Evolutionary conservation across 2,113 vertebrate species (phyloP), one percentile per base, ranked within the genome.

Genomic region (Serilophus lunatus): DNA sequence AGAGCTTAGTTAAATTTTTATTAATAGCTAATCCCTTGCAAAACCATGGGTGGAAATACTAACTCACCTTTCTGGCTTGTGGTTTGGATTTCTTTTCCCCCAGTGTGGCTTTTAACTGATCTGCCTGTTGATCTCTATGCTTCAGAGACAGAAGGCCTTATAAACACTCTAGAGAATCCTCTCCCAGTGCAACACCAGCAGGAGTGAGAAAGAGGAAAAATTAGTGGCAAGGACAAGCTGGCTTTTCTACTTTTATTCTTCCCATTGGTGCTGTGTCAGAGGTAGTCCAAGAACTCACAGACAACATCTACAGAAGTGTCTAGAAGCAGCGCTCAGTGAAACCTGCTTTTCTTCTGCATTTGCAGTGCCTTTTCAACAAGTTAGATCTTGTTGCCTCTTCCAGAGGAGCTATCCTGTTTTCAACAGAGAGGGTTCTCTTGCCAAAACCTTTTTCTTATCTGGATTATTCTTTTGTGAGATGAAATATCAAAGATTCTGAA

Each of bases 261-360:
- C 28, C 53, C 1, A 3, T 24, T 28, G 29, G 38, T 63, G 64
- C 51, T 42, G 12, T 78, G 77, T 83, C 57, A 61, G 45, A 82
- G 18, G n/a, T 35, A 87, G 61, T 72, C 69, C 50, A 51, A 95
- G 92, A 95, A 57, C 17, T 53, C 1, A 47, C 10, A 5, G n/a
- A 57, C 10, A 53, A 65, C 25, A 45, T 10, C 45, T 70, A 24
- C 33, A 74, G 65, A 83, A 95, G 22, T n/a, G 23, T 72, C 66
- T 88, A 90, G 47, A 88, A 77, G 10, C 26, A 44, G 38, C 24
- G 35, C 18, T 94, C 5, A 1, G 75, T 80, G 86, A 94, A 95
- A 85, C 63, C 54, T 95, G 75, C 82, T 90, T 88, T 91, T 80
- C 91, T 88, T 60, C 92, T 82, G 61, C 66, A 59, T 90, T 90